Evolutionary conservation across 2,888 invertebrate genomes (phyloP).

Genomic region (Pristionchus japonicus): DNA sequence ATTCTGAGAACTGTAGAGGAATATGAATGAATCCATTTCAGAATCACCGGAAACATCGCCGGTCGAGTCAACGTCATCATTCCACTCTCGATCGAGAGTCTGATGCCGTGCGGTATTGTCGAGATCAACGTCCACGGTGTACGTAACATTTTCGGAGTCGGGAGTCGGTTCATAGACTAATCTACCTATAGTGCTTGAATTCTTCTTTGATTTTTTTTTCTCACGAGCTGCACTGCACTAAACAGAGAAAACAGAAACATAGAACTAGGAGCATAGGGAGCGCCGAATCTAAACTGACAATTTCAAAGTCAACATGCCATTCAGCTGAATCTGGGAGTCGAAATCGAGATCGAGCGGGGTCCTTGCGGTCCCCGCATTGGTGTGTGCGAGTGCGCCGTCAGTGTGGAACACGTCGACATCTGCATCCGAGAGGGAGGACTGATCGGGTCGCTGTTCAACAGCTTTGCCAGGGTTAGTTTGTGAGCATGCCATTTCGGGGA

Average conservation of each 20-base stretch:
- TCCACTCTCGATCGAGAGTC: constrained; percentile 60
- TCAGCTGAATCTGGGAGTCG: not conserved
- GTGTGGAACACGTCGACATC: constrained; percentile 71
- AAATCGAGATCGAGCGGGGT: not conserved
- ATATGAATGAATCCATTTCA: constrained; percentile 49
- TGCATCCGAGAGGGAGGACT: constrained; percentile 72
- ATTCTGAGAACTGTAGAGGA: too few relatives aligned
- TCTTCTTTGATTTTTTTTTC: too few relatives aligned
- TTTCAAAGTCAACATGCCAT: too few relatives aligned
- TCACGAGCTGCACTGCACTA: too few relatives aligned
- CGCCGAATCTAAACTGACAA: too few relatives aligned
- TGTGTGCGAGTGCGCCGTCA: constrained; percentile 50
- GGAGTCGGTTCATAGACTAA: too few relatives aligned
- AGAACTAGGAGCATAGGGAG: too few relatives aligned
- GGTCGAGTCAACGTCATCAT: constrained; percentile 70
- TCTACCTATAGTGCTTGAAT: too few relatives aligned
- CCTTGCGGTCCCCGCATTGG: not conserved
- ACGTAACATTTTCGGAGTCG: not conserved
- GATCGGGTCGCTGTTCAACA: constrained; percentile 71
- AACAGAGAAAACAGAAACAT: too few relatives aligned
- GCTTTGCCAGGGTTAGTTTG: constrained; percentile 64
- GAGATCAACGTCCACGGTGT: not conserved
- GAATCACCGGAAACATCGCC: constrained; percentile 71
- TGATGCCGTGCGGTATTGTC: constrained; percentile 4
- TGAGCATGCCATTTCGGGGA: not conserved